Evolutionary conservation across 64 coral and sea anemone genomes (phyloP).

Genomic region (Astreopora myriophthalma): DNA sequence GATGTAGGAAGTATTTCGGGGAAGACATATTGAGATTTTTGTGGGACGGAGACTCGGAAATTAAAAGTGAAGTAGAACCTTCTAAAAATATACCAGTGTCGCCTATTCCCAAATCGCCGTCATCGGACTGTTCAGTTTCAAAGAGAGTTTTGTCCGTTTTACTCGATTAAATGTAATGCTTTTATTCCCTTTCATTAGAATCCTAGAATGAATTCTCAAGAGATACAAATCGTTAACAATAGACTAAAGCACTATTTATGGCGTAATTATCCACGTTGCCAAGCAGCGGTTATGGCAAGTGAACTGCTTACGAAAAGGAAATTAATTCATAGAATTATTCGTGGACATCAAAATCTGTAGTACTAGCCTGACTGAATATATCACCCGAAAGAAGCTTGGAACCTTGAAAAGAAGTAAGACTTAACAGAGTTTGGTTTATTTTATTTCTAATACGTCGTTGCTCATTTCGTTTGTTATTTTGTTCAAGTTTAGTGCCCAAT

Average conservation of each 20-base stretch:
- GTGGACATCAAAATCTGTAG: not conserved
- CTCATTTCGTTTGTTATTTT: not conserved
- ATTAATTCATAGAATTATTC: not conserved
- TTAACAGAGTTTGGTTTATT: not conserved
- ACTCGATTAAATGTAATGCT: too few species aligned
- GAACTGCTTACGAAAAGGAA: not conserved
- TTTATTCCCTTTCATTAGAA: not conserved
- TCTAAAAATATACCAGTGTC: too few species aligned
- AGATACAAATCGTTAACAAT: not conserved
- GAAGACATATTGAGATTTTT: too few species aligned
- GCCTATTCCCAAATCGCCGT: too few species aligned
- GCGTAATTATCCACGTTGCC: not conserved
- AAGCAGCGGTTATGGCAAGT: not conserved
- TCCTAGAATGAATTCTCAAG: constrained; percentile 13
- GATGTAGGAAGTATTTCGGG: too few species aligned
- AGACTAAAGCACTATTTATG: not conserved
- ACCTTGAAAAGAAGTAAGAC: not conserved
- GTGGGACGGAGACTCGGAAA: too few species aligned
- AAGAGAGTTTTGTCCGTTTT: too few species aligned
- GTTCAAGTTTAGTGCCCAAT: not conserved
- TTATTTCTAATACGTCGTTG: not conserved
- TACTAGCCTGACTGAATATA: not conserved
- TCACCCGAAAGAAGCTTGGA: not conserved
- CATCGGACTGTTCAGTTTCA: too few species aligned
- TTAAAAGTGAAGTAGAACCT: too few species aligned